phyloP scores from a whole-genome alignment of 2,888 invertebrate species.

The Eupelmus urozonus region DNA sequence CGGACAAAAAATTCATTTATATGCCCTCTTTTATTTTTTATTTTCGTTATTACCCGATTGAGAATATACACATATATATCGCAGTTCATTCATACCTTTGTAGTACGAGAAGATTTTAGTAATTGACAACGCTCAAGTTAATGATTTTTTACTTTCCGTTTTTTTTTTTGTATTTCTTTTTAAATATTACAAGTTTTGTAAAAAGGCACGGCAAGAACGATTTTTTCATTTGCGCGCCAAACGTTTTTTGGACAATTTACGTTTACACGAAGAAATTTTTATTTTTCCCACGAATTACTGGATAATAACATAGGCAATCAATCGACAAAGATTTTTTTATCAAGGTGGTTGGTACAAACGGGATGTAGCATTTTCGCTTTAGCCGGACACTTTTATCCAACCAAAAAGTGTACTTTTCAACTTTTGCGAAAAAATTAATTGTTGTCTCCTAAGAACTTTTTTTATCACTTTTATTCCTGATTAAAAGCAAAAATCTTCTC shows the following conservation, averaged over 20 bases:
- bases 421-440: too few relatives aligned
- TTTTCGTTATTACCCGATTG: constrained; percentile 19
- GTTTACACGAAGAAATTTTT: neutral
- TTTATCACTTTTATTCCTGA: neutral
- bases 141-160: neutral
- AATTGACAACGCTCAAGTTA: constrained; percentile 28
- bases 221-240: neutral
- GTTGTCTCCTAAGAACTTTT: constrained; percentile 1
- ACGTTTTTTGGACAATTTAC: constrained; percentile 2
- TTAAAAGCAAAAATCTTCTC: constrained; percentile 12
- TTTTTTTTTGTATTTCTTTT: constrained; percentile 16
- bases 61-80: constrained; percentile 36
- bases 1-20: constrained; percentile 35
- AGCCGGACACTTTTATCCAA: constrained; percentile 4
- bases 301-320: neutral
- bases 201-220: constrained; percentile 39
- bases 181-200: constrained; percentile 41
- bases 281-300: neutral
- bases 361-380: constrained; percentile 16
- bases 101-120: constrained; percentile 31
- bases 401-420: constrained; percentile 24
- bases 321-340: constrained; percentile 43
- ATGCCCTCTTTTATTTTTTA: constrained; percentile 26
- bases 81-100: constrained; percentile 30
- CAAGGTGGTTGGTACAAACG: constrained; percentile 28